phyloP scores from a whole-genome alignment of 2,888 invertebrate genomes.

The Thumatha senex region DNA sequence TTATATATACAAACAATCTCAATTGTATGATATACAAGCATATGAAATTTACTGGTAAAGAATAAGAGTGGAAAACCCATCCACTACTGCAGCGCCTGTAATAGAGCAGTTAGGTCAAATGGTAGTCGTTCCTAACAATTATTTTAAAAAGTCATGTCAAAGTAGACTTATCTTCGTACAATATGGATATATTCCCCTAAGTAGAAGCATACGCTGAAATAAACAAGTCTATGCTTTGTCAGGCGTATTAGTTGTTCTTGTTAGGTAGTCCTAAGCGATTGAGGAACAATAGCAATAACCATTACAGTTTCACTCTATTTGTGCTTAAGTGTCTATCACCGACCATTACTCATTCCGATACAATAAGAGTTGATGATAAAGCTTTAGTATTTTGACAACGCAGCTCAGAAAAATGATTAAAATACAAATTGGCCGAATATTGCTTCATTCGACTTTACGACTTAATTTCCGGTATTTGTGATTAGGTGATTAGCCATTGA shows the following conservation, averaged over 20 bases:
- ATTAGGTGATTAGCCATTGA: neutral
- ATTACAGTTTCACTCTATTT: conserved; percentile 16
- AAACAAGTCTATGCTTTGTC: too few relatives aligned
- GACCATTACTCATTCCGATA: too few relatives aligned
- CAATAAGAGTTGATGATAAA: neutral
- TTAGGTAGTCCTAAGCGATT: conserved; percentile 19
- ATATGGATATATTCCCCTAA: too few relatives aligned
- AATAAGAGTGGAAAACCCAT: neutral
- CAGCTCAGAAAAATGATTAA: conserved; percentile 3
- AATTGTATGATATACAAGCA: neutral
- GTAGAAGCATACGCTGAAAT: too few relatives aligned
- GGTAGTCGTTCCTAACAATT: neutral
- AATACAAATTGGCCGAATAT: conserved; percentile 12
- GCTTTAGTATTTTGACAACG: conserved; percentile 13
- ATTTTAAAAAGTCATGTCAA: too few relatives aligned
- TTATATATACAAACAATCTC: neutral
- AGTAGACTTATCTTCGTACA: too few relatives aligned
- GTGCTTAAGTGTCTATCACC: conserved; percentile 12
- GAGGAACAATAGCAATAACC: conserved; percentile 7
- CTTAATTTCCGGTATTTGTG: conserved; percentile 17
- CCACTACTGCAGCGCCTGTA: neutral
- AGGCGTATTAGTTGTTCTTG: neutral
- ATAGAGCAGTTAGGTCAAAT: too few relatives aligned
- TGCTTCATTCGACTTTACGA: conserved; percentile 15
- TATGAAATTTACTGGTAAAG: neutral